These are phyloP conservation scores for Caenorhabditis becei DNA, from an alignment of 2,888 invertebrate species.

Conservation along the genomic window DNA sequence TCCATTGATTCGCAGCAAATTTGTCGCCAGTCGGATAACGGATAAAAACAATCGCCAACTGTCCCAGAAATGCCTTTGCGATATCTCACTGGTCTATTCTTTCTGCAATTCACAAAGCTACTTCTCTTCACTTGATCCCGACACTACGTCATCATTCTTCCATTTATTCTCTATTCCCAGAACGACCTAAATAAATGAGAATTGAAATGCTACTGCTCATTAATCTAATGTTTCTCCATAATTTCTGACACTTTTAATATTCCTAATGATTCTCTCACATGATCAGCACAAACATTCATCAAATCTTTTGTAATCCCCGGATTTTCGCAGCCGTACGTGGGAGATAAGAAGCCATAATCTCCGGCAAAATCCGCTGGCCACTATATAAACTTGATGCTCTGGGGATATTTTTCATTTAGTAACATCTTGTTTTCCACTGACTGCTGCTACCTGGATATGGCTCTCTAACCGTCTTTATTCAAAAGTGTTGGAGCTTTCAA, in stretches of 20 bases:
- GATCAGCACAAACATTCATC: not conserved
- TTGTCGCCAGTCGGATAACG: not conserved
- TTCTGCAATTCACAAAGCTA: too few relatives aligned
- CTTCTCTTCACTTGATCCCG: not conserved
- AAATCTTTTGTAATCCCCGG: slow-evolving; percentile 16
- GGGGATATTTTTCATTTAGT: not conserved
- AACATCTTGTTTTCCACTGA: not conserved
- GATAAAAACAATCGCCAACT: not conserved
- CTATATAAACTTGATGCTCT: slow-evolving; percentile 1
- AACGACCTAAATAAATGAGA: too few relatives aligned
- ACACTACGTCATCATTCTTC: not conserved
- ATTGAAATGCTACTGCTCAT: not conserved
- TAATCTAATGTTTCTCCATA: not conserved
- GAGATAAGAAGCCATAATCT: slow-evolving; percentile 48
- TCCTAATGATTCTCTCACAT: not conserved
- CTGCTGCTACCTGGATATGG: not conserved
- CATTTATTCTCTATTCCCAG: too few relatives aligned
- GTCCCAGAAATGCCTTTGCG: not conserved
- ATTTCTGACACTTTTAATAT: not conserved
- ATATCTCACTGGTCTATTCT: not conserved
- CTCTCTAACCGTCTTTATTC: not conserved
- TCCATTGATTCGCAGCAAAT: too few relatives aligned
- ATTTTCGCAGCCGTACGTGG: slow-evolving; percentile 1
- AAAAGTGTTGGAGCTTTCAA: slow-evolving; percentile 1
- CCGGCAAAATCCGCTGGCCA: slow-evolving; percentile 3